phyloP scores from a whole-genome alignment of 2,888 invertebrate species.

The Clusia tigrina region DNA sequence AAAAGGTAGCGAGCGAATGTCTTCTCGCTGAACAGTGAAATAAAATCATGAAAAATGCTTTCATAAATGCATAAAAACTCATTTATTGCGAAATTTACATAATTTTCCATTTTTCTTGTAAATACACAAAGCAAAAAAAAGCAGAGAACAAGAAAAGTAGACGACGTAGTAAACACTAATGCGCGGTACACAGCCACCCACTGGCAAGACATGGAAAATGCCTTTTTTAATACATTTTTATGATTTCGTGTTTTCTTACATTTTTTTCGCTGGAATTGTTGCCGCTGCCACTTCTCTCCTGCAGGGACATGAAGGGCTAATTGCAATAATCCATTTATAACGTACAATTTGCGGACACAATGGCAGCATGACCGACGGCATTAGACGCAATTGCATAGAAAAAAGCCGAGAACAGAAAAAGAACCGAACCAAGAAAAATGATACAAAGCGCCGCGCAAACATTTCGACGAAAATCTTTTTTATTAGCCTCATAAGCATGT shows the following conservation, averaged over 20 bases:
- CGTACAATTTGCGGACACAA: conserved; percentile 47
- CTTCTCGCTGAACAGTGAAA: background rate
- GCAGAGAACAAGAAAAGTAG: background rate
- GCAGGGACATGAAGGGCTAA: conserved; percentile 49
- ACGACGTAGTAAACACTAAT: background rate
- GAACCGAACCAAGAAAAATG: conserved; percentile 15
- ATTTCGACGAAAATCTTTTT: conserved; percentile 51
- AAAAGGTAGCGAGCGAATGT: background rate
- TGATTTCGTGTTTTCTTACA: conserved; percentile 15
- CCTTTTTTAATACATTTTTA: conserved; percentile 25
- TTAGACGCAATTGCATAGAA: conserved; percentile 28
- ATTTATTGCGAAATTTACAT: conserved; percentile 43
- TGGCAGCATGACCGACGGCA: conserved; percentile 35
- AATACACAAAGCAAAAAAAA: background rate
- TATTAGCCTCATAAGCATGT: conserved; percentile 43
- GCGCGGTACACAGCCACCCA: conserved; percentile 5
- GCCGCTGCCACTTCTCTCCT: background rate
- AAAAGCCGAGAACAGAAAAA: conserved; percentile 31
- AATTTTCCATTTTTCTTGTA: conserved; percentile 39
- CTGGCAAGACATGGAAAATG: conserved; percentile 13
- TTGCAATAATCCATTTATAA: conserved; percentile 65
- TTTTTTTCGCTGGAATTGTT: conserved; percentile 9
- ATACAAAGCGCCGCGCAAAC: conserved; percentile 19
- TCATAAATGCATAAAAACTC: conserved; percentile 42
- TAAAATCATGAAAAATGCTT: conserved; percentile 38